These are phyloP conservation scores for Goniozus legneri DNA, from an alignment of 1,140 invertebrate genomes.

Conservation along the genomic window DNA sequence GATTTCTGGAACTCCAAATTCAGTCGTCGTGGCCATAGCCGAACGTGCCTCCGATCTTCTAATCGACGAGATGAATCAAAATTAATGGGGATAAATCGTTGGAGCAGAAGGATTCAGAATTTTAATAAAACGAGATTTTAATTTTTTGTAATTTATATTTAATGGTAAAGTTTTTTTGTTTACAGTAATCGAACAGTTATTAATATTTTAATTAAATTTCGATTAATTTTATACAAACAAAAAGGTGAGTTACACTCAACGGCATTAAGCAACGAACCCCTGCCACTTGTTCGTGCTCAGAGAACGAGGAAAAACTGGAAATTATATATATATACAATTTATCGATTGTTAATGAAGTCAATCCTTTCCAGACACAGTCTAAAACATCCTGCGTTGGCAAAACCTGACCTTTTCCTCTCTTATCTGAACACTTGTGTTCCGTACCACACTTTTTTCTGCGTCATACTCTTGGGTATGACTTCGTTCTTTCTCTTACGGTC, in stretches of 20 bases:
- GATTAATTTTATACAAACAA: constrained; percentile 50
- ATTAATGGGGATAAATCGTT: background rate
- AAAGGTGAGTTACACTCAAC: constrained; percentile 46
- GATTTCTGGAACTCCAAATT: constrained; percentile 67
- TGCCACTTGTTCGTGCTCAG: constrained; percentile 31
- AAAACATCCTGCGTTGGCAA: too few relatives aligned
- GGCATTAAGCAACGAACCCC: constrained; percentile 29
- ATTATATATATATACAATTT: constrained; percentile 14
- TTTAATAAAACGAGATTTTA: background rate
- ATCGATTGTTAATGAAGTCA: too few relatives aligned
- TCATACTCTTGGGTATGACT: too few relatives aligned
- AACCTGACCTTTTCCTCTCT: too few relatives aligned
- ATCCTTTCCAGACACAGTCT: too few relatives aligned
- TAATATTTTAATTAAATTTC: constrained; percentile 48
- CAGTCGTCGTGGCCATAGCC: constrained; percentile 64
- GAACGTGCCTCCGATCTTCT: constrained; percentile 64
- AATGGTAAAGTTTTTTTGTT: constrained; percentile 46
- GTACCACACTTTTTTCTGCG: too few relatives aligned
- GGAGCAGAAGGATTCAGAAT: background rate
- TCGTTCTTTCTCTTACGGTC: too few relatives aligned
- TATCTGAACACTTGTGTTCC: too few relatives aligned
- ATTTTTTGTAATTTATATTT: constrained; percentile 48
- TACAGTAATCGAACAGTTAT: constrained; percentile 49
- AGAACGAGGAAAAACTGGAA: constrained; percentile 27
- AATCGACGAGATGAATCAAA: too few relatives aligned